Evolutionary conservation across 2,888 invertebrate species (phyloP).

Genomic region (Portevinia maculata): DNA sequence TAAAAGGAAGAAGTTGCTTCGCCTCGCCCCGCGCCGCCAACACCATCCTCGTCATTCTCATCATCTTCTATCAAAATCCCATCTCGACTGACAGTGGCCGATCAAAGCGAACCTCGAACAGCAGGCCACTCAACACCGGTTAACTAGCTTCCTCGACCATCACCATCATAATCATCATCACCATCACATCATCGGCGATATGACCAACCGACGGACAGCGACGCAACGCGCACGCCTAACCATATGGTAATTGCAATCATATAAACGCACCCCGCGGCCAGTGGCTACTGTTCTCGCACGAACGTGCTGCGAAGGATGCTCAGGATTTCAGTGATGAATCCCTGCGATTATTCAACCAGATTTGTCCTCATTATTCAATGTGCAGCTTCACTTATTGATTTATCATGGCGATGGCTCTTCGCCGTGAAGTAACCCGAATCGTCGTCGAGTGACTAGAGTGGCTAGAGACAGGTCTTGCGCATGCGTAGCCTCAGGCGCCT

Average conservation of each 20-base stretch:
- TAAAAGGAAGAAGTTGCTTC: slow-evolving; percentile 5
- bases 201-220: slow-evolving; percentile 33
- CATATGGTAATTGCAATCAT: slow-evolving; percentile 75
- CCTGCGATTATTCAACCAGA: slow-evolving; percentile 72
- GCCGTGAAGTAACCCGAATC: slow-evolving; percentile 44
- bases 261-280: slow-evolving; percentile 72
- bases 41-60: slow-evolving; percentile 49
- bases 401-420: slow-evolving; percentile 57
- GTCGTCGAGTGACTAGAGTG: slow-evolving; percentile 3
- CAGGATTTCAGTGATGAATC: slow-evolving; percentile 67
- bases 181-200: slow-evolving; percentile 42
- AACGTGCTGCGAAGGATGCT: slow-evolving; percentile 34
- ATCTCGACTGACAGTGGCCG: slow-evolving; percentile 64
- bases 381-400: slow-evolving; percentile 69
- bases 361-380: slow-evolving; percentile 73
- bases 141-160: slow-evolving; percentile 43
- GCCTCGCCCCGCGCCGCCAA: slow-evolving; percentile 6
- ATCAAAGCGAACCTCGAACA: slow-evolving; percentile 50
- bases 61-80: slow-evolving; percentile 57
- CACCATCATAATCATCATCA: slow-evolving; percentile 66
- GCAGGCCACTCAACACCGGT: slow-evolving; percentile 34
- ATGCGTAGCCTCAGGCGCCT: slow-evolving; percentile 63
- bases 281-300: slow-evolving; percentile 63
- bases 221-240: slow-evolving; percentile 64
- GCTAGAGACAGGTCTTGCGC: slow-evolving; percentile 22